A percentile compares a stretch with the other conserved stretches of the same genome.
These are phyloP conservation scores for Melanotaenia boesemani DNA, from an alignment of 2,797 vertebrate genomes.

Conservation along the genomic window DNA sequence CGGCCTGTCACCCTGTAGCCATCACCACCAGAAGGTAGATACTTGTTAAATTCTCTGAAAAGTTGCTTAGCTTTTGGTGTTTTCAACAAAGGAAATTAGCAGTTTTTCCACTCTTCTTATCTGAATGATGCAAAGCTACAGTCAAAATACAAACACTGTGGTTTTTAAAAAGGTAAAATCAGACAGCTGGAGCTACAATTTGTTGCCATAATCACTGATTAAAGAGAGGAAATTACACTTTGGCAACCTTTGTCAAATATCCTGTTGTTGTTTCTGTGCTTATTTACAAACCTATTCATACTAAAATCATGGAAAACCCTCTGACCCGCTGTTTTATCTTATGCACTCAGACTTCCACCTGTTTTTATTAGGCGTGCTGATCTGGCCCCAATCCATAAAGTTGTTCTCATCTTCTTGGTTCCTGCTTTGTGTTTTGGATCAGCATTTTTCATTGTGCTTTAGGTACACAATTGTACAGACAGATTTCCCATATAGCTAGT, in stretches of 20 bases:
- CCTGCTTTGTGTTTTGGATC: constrained; percentile 40
- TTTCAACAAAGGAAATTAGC: background rate
- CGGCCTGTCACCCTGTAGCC: constrained; percentile 59
- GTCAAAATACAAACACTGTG: background rate
- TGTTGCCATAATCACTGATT: constrained; percentile 39
- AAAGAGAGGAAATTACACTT: constrained; percentile 65
- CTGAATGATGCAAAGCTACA: background rate
- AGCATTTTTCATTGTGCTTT: constrained; percentile 49
- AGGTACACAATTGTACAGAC: constrained; percentile 17
- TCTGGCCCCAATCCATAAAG: constrained; percentile 51
- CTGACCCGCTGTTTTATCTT: constrained; percentile 68
- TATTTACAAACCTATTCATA: constrained; percentile 46
- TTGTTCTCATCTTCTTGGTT: constrained; percentile 37
- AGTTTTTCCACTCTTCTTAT: background rate
- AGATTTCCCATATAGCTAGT: constrained; percentile 18
- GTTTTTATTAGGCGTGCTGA: constrained; percentile 38
- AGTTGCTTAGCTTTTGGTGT: background rate
- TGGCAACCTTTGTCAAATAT: constrained; percentile 61
- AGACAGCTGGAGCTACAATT: constrained; percentile 6
- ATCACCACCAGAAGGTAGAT: constrained; percentile 73
- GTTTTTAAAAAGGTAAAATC: background rate
- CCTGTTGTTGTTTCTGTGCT: constrained; percentile 70
- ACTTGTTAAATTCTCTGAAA: no score
- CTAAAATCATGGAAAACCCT: constrained; percentile 43
- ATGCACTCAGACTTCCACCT: constrained; percentile 66